Conservation (phyloP, 1,140 invertebrate genomes). For the Hyles euphorbiae region DNA sequence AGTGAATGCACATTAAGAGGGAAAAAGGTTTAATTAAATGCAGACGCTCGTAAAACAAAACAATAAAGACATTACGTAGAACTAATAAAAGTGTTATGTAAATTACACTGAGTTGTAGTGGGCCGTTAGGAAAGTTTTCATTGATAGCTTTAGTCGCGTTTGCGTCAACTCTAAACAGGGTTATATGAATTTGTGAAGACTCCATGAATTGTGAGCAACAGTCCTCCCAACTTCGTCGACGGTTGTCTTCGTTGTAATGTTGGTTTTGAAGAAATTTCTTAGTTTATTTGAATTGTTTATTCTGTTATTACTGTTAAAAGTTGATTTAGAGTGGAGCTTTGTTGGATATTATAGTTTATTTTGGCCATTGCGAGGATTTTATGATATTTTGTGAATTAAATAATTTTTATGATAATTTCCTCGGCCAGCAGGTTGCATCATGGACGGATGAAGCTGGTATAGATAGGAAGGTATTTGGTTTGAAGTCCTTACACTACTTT, state of each 20-base stretch:
- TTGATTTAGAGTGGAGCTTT: too few relatives aligned
- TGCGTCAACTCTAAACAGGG: constrained; percentile 29
- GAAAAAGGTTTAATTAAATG: background rate
- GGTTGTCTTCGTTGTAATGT: constrained; percentile 15
- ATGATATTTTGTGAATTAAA: too few relatives aligned
- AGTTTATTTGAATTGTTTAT: too few relatives aligned
- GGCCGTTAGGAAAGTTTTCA: constrained; percentile 33
- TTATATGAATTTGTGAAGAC: constrained; percentile 33
- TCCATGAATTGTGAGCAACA: constrained; percentile 26
- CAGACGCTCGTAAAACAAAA: constrained; percentile 16
- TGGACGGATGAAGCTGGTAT: too few relatives aligned
- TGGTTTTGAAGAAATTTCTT: background rate
- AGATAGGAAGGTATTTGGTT: too few relatives aligned
- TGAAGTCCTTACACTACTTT: too few relatives aligned
- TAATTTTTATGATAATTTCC: too few relatives aligned
- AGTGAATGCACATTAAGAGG: too few relatives aligned
- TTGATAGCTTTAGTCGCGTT: constrained; percentile 26
- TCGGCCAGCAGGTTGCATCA: too few relatives aligned
- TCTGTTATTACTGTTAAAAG: too few relatives aligned
- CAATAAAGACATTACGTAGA: constrained; percentile 27
- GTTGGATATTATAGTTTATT: too few relatives aligned
- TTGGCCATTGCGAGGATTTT: too few relatives aligned
- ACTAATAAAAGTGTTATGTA: constrained; percentile 32
- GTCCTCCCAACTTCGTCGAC: constrained; percentile 4
- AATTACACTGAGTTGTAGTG: constrained; percentile 27